A percentile compares a stretch with the other conserved stretches of the same genome.
phyloP scores from a whole-genome alignment of 2,888 invertebrate genomes.

The Ditula angustiorana region DNA sequence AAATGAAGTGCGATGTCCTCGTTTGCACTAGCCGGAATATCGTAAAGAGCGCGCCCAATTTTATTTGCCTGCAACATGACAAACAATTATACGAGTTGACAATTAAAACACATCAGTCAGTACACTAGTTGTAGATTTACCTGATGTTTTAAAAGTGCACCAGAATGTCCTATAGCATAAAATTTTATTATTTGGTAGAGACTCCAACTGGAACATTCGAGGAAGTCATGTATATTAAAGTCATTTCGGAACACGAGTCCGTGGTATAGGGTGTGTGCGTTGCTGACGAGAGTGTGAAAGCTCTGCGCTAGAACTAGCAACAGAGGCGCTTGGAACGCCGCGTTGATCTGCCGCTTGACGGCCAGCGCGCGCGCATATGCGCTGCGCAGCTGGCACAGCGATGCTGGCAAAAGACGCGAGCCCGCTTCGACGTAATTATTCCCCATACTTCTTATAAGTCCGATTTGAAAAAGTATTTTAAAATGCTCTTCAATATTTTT shows the following conservation, averaged over 20 bases:
- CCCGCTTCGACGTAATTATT: background rate
- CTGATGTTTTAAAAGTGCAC: slow-evolving; percentile 15
- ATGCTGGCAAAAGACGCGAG: background rate
- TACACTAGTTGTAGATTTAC: background rate
- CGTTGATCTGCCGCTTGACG: slow-evolving; percentile 22
- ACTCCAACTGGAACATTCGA: background rate
- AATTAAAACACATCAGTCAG: background rate
- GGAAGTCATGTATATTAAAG: background rate
- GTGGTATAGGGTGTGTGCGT: slow-evolving; percentile 37
- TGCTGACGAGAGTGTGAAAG: slow-evolving; percentile 38
- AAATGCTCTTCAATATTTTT: slow-evolving; percentile 34
- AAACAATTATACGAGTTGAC: background rate
- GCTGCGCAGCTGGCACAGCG: slow-evolving; percentile 12
- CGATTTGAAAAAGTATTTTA: background rate
- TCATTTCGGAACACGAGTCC: slow-evolving; percentile 18
- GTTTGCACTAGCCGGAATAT: background rate
- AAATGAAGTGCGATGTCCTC: background rate
- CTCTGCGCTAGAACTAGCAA: slow-evolving; percentile 26
- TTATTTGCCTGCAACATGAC: background rate
- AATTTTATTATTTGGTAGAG: slow-evolving; percentile 9
- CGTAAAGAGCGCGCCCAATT: background rate
- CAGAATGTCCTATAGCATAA: slow-evolving; percentile 7
- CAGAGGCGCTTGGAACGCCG: slow-evolving; percentile 35
- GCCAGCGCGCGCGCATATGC: slow-evolving; percentile 28
- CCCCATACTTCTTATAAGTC: background rate